phyloP scores from a whole-genome alignment of 2,797 vertebrate genomes.

The Acanthornis magna region DNA sequence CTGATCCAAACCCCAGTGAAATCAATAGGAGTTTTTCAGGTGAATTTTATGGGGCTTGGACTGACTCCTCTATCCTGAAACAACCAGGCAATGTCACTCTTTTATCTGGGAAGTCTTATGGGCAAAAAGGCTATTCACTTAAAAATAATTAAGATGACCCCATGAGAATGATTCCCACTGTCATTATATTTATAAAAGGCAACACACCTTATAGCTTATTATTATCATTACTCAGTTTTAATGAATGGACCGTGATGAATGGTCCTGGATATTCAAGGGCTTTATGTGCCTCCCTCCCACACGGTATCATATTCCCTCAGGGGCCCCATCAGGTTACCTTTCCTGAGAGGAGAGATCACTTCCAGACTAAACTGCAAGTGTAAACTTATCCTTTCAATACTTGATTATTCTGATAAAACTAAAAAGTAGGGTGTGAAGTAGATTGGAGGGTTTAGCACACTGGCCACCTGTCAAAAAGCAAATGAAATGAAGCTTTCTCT shows the following conservation, averaged over 20 bases:
- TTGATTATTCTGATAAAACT: neutral
- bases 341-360: neutral
- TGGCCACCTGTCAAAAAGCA: neutral
- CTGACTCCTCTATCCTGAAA: neutral
- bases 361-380: neutral
- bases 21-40: slow-evolving; percentile 36
- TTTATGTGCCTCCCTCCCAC: slow-evolving; percentile 15
- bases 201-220: slow-evolving; percentile 15
- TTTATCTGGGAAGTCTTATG: neutral
- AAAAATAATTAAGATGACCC: slow-evolving; percentile 19
- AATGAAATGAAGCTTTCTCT: neutral
- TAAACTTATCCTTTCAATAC: neutral
- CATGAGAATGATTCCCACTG: neutral
- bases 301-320: neutral
- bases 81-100: neutral
- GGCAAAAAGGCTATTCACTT: neutral
- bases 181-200: slow-evolving; percentile 34
- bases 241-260: neutral
- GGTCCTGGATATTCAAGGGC: neutral
- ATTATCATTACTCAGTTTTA: slow-evolving; percentile 25
- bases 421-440: neutral
- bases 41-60: slow-evolving; percentile 16
- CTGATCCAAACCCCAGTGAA: slow-evolving; percentile 1
- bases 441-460: neutral
- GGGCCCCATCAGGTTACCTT: neutral